These are phyloP conservation scores for Zoanthus sansibaricus DNA, from an alignment of 92 coral and sea anemone genomes.

Conservation along the genomic window DNA sequence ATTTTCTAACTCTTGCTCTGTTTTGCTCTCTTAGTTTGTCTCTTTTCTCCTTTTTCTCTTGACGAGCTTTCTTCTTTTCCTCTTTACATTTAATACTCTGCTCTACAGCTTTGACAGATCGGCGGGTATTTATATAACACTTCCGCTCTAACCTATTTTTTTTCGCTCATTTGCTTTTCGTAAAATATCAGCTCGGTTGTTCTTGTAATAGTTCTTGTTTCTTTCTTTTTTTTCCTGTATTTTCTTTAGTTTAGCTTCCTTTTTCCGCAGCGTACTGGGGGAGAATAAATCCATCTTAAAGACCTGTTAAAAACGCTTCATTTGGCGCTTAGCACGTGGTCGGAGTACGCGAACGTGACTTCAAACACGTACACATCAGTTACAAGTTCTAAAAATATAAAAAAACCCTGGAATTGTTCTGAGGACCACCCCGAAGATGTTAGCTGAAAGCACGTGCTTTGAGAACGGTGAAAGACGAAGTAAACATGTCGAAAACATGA, in stretches of 20 bases:
- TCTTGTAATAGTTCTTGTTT: constrained; percentile 18
- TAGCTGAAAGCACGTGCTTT: neutral
- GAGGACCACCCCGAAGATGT: constrained; percentile 18
- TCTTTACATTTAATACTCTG: neutral
- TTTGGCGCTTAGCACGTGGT: neutral
- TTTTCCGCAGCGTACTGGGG: constrained; percentile 15
- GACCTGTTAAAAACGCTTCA: neutral
- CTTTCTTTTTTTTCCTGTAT: constrained; percentile 11
- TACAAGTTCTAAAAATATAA: constrained; percentile 11
- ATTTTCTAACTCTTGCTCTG: constrained; percentile 32
- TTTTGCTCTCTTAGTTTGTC: constrained; percentile 22
- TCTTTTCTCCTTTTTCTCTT: constrained; percentile 23
- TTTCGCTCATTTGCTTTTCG: constrained; percentile 19
- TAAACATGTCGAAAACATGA: constrained; percentile 6
- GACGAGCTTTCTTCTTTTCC: constrained; percentile 18
- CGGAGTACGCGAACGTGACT: constrained; percentile 18
- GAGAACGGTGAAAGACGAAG: constrained; percentile 2
- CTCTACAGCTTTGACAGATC: constrained; percentile 26
- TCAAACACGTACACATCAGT: constrained; percentile 4
- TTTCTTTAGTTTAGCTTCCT: constrained; percentile 21
- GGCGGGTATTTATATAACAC: constrained; percentile 20
- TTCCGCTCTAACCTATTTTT: constrained; percentile 1
- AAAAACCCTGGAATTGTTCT: neutral
- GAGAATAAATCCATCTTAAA: constrained; percentile 18
- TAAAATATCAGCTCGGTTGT: constrained; percentile 7